A percentile compares a stretch with the other conserved stretches of the same genome.
Evolutionary conservation across 2,797 vertebrate species (phyloP).

Genomic region (Trematomus bernacchii): DNA sequence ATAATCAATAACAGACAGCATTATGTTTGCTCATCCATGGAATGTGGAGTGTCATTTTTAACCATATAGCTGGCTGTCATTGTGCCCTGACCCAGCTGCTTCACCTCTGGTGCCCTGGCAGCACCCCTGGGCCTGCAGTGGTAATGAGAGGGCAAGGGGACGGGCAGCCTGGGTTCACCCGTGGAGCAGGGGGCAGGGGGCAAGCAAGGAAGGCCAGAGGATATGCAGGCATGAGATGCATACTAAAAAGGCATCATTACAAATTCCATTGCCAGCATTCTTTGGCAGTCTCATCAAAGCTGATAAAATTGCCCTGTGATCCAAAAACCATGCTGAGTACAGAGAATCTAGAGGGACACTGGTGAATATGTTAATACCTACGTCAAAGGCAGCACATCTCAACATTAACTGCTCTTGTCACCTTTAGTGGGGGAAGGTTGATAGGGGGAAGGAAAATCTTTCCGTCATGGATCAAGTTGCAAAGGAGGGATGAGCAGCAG

Average conservation of each 20-base stretch:
- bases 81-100: slow-evolving; percentile 44
- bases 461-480: slow-evolving; percentile 16
- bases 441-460: slow-evolving; percentile 44
- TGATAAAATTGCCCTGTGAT: slow-evolving; percentile 83
- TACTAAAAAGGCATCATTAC: slow-evolving; percentile 72
- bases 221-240: slow-evolving; percentile 56
- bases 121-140: slow-evolving; percentile 50
- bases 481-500: slow-evolving; percentile 31
- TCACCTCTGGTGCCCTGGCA: slow-evolving; percentile 61
- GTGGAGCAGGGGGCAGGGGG: slow-evolving; percentile 50
- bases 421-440: slow-evolving; percentile 51
- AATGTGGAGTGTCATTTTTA: slow-evolving; percentile 40
- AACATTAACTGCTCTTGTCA: slow-evolving; percentile 77
- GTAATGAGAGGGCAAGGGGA: slow-evolving; percentile 73
- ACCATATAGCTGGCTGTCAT: slow-evolving; percentile 16
- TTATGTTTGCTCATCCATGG: slow-evolving; percentile 49
- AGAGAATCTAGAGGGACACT: slow-evolving; percentile 68
- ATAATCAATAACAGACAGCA: slow-evolving; percentile 67
- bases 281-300: slow-evolving; percentile 76
- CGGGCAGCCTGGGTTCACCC: slow-evolving; percentile 63
- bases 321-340: slow-evolving; percentile 74
- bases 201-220: slow-evolving; percentile 48
- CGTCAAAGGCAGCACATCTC: slow-evolving; percentile 63
- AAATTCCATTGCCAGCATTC: slow-evolving; percentile 72
- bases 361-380: slow-evolving; percentile 74